Evolutionary conservation across 2,113 vertebrate genomes (phyloP).

Genomic region (Chionodraco myersi): DNA sequence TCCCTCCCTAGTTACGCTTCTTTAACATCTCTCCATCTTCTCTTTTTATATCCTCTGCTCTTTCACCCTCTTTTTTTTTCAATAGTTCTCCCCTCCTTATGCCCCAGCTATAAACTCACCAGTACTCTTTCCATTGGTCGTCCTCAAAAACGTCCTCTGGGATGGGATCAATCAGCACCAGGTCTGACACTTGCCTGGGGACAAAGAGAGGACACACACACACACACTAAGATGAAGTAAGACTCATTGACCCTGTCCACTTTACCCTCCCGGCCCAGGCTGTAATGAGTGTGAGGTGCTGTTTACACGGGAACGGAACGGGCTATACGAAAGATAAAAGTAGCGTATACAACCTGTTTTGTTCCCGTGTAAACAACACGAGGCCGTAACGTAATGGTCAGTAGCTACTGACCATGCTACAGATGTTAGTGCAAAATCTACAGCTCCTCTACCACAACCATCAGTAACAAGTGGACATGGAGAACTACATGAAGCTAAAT

Average conservation of each 20-base stretch:
- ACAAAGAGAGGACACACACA: slow-evolving; percentile 63
- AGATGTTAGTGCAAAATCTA: no score
- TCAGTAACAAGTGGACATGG: no score
- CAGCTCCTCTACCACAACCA: no score
- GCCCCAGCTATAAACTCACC: slow-evolving; percentile 76
- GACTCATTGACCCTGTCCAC: slow-evolving; percentile 48
- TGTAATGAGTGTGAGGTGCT: slow-evolving; percentile 49
- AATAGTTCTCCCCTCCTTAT: not conserved
- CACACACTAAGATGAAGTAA: slow-evolving; percentile 51
- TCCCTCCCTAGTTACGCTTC: slow-evolving; percentile 11
- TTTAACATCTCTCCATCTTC: slow-evolving; percentile 14
- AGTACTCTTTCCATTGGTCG: slow-evolving; percentile 83
- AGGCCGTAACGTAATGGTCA: no score
- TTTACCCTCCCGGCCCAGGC: slow-evolving; percentile 20
- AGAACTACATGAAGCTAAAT: no score
- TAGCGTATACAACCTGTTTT: no score
- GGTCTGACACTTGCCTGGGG: slow-evolving; percentile 85
- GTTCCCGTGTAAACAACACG: no score
- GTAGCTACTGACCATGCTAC: no score
- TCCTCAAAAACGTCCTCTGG: slow-evolving; percentile 85
- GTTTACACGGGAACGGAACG: no score
- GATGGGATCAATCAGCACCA: slow-evolving; percentile 87
- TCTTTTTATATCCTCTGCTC: slow-evolving; percentile 12
- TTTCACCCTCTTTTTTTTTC: not conserved
- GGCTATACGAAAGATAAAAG: no score